Percentiles rank a stretch among this genome's conserved stretches.
These are phyloP conservation scores for Punctoribates punctum DNA, from an alignment of 2,888 invertebrate species.

Conservation along the genomic window DNA sequence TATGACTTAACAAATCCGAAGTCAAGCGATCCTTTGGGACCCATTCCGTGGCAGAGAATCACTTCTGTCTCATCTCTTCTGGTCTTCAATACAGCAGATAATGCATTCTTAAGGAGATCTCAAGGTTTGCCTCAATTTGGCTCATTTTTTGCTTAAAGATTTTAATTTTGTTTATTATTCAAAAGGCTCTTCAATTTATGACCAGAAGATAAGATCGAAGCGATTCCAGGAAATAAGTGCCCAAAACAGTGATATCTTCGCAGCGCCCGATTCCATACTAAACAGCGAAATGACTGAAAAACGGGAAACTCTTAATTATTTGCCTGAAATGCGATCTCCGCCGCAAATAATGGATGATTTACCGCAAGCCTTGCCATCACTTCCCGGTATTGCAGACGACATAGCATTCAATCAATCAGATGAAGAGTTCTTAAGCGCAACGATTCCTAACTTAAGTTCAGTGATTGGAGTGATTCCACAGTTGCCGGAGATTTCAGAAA, in stretches of 20 bases:
- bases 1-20: not conserved
- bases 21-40: conserved; percentile 41
- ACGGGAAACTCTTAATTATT: conserved; percentile 6
- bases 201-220: conserved; percentile 5
- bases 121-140: not conserved
- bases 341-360: conserved; percentile 43
- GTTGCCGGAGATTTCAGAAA: conserved; percentile 12
- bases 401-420: conserved; percentile 63
- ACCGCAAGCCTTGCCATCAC: conserved; percentile 40
- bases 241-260: not conserved
- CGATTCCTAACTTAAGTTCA: conserved; percentile 19
- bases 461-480: conserved; percentile 10
- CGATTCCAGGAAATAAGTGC: not conserved
- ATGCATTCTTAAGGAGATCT: conserved; percentile 51
- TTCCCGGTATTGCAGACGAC: conserved; percentile 69
- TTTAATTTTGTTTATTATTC: not conserved
- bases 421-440: conserved; percentile 29
- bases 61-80: conserved; percentile 53
- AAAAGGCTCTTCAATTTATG: conserved; percentile 28
- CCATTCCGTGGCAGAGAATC: conserved; percentile 51
- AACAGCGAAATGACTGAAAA: conserved; percentile 12
- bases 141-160: not conserved
- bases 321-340: conserved; percentile 26
- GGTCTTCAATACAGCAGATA: conserved; percentile 55
- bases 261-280: conserved; percentile 18